These are phyloP conservation scores for Drosophila neoperkinsi DNA, from an alignment of 2,888 invertebrate species.

Conservation along the genomic window DNA sequence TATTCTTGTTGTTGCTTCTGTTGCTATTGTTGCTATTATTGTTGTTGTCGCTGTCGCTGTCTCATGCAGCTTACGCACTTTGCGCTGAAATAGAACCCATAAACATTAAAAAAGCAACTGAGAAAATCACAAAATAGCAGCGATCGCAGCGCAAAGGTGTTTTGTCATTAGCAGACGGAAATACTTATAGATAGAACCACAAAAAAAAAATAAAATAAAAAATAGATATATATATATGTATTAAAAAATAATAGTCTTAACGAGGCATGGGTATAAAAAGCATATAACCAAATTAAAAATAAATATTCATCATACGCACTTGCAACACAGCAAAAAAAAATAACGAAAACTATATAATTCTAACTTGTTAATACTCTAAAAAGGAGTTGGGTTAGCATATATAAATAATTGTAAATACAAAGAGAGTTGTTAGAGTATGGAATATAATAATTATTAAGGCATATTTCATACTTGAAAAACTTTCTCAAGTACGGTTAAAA, in stretches of 20 bases:
- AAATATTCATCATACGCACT: slow-evolving; percentile 67
- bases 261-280: slow-evolving; percentile 35
- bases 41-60: slow-evolving; percentile 1
- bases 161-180: slow-evolving; percentile 69
- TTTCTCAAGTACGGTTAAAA: background rate
- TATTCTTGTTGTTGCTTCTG: background rate
- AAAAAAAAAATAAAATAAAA: slow-evolving; percentile 3
- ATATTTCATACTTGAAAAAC: background rate
- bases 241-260: slow-evolving; percentile 36
- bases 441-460: background rate
- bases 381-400: background rate
- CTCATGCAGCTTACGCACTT: slow-evolving; percentile 75
- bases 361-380: slow-evolving; percentile 16
- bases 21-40: slow-evolving; percentile 11
- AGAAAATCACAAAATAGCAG: slow-evolving; percentile 26
- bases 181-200: slow-evolving; percentile 35
- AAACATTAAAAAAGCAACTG: slow-evolving; percentile 34
- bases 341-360: background rate
- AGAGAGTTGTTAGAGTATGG: background rate
- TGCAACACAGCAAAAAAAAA: slow-evolving; percentile 24
- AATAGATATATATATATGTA: background rate
- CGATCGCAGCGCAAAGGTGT: slow-evolving; percentile 32
- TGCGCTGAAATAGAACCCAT: slow-evolving; percentile 57
- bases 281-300: slow-evolving; percentile 39
- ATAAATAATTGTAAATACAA: background rate